Base-by-base conservation (phyloP, 2,888 invertebrate species). In the Melinaea menophilus region DNA sequence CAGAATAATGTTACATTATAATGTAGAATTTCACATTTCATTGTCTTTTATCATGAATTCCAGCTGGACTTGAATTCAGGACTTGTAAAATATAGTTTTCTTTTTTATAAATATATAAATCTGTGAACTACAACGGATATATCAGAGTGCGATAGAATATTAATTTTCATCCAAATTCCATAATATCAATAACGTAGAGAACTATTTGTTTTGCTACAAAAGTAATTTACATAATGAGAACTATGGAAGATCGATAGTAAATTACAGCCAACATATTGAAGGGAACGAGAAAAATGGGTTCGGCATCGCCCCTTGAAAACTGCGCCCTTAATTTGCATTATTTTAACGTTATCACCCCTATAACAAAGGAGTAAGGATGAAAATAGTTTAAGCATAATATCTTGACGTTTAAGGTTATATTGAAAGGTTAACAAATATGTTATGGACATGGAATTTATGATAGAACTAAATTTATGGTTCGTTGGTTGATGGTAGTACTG, bases 261-360 rank as follows among this genome's bases (percentile, higher is more conserved):
- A 77, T 78, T 80, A 79, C 77, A 75, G 78, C 79, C 79, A 86
- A 85, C 85, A 87, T 88, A 88, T 88, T 88, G 86, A 69, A 22
- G 77, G 82, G 80, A 81, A 82, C 79, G 81, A 85, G 85, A 87
- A 85, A 87, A 86, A 87, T 86, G 77, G 82, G 80, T 76, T 72
- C 67, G 72, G 74, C 79, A 76, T 79, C 79, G 79, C 78, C 76
- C 73, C 74, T 74, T 78, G 81, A 78, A 85, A 85, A 82, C 78
- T 75, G 75, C 75, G 71, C 76, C 79, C 78, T 75, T 79, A 81
- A 84, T 85, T 84, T 81, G 75, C 76, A 78, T 75, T 67, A 67
- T 71, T 73, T 71, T 68, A 73, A 68, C 71, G 66, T 73, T 72
- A 68, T 68, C 34, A 35, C 54, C 58, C 59, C 68, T 71, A 71